phyloP scores from a whole-genome alignment of 2,888 invertebrate genomes.

The Rugalucina vietnamica region DNA sequence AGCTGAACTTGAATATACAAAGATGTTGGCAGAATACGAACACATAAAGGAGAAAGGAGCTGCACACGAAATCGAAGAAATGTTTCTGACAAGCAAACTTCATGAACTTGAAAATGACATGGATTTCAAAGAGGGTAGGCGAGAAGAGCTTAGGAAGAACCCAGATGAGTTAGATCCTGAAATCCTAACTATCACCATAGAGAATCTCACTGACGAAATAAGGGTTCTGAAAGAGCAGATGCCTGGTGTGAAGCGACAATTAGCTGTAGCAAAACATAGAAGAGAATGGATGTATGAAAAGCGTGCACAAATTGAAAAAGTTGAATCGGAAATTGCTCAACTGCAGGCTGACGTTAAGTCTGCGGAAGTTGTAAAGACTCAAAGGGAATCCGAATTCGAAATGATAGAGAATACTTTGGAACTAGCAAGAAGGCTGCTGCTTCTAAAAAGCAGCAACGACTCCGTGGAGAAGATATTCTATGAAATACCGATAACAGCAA shows the following conservation, averaged over 20 bases:
- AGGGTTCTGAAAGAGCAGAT: slow-evolving; percentile 69
- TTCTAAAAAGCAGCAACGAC: slow-evolving; percentile 77
- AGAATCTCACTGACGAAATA: slow-evolving; percentile 74
- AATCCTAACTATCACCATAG: slow-evolving; percentile 69
- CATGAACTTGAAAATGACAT: slow-evolving; percentile 75
- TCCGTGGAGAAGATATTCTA: slow-evolving; percentile 78
- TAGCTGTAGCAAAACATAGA: slow-evolving; percentile 68
- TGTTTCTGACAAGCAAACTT: slow-evolving; percentile 60
- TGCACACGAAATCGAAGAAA: slow-evolving; percentile 64
- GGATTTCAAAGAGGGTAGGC: slow-evolving; percentile 75
- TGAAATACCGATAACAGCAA: slow-evolving; percentile 72
- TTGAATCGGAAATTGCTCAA: slow-evolving; percentile 60
- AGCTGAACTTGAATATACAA: slow-evolving; percentile 68
- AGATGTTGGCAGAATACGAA: slow-evolving; percentile 65
- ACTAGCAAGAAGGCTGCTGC: slow-evolving; percentile 70
- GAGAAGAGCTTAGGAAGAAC: slow-evolving; percentile 63
- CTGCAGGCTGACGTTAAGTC: slow-evolving; percentile 57
- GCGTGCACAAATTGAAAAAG: slow-evolving; percentile 65
- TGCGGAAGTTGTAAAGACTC: slow-evolving; percentile 55
- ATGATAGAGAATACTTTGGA: slow-evolving; percentile 70
- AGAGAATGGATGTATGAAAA: slow-evolving; percentile 75
- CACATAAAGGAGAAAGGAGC: slow-evolving; percentile 71
- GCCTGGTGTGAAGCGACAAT: slow-evolving; percentile 71
- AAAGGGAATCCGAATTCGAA: slow-evolving; percentile 66
- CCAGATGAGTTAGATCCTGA: slow-evolving; percentile 50